Evolutionary conservation across 2,888 invertebrate species (phyloP).

Genomic region (Caenorhabditis angaria): DNA sequence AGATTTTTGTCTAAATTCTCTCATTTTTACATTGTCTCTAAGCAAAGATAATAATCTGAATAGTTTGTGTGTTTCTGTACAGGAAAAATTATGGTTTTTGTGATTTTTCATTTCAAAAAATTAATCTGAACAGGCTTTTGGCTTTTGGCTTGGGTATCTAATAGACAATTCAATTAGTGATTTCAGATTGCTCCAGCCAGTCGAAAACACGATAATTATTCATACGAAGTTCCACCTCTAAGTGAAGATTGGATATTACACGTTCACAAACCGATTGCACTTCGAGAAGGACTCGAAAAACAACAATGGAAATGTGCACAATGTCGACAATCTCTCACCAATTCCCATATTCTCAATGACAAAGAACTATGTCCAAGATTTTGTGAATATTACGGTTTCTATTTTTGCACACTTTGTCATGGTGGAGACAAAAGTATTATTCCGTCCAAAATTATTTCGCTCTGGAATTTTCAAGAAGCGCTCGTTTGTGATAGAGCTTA

Average conservation of each 20-base stretch:
- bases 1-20: no score
- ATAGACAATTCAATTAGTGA: not conserved
- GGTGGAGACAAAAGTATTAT: conserved; percentile 81
- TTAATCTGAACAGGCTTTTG: no score
- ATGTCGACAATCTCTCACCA: conserved; percentile 30
- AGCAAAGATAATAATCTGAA: no score
- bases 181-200: conserved; percentile 28
- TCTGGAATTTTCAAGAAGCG: conserved; percentile 78
- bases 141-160: no score
- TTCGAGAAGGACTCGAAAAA: conserved; percentile 31
- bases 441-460: conserved; percentile 75
- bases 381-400: conserved; percentile 85
- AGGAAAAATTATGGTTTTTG: no score
- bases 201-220: conserved; percentile 36
- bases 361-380: conserved; percentile 73
- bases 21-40: no score
- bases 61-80: no score
- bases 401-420: conserved; percentile 88
- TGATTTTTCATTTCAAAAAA: no score
- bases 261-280: conserved; percentile 22
- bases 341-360: conserved; percentile 16
- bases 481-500: conserved; percentile 85
- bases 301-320: conserved; percentile 41
- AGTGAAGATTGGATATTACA: conserved; percentile 34
- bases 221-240: conserved; percentile 29